Percentiles rank a stretch among this genome's conserved stretches.
Conservation (phyloP, 2,888 invertebrate genomes). For the Trissolcus japonicus region DNA sequence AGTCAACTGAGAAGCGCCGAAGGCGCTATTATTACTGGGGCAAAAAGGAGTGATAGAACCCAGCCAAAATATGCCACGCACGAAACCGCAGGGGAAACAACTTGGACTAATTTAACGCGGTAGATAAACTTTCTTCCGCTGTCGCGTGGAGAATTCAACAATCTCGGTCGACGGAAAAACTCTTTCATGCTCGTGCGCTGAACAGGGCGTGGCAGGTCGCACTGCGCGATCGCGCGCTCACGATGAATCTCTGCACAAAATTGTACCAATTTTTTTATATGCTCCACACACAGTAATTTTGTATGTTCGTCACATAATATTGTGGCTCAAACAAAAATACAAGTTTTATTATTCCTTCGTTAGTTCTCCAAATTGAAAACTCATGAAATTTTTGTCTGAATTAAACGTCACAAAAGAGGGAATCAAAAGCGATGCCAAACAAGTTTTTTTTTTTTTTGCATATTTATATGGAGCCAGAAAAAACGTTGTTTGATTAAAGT, state of each 20-base stretch:
- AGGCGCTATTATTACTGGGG: conserved; percentile 34
- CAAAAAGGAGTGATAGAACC: conserved; percentile 36
- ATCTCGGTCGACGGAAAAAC: conserved; percentile 44
- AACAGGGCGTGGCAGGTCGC: conserved; percentile 55
- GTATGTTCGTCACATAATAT: conserved; percentile 19
- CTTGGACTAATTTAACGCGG: conserved; percentile 50
- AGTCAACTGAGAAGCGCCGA: conserved; percentile 28
- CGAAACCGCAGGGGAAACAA: conserved; percentile 45
- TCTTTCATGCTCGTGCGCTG: conserved; percentile 49
- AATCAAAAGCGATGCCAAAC: too few species aligned
- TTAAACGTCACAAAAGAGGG: too few species aligned
- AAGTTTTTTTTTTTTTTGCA: too few species aligned
- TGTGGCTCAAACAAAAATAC: background rate
- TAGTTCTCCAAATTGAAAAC: background rate
- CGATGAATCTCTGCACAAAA: conserved; percentile 15
- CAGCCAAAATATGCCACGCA: conserved; percentile 46
- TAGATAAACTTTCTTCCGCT: conserved; percentile 53
- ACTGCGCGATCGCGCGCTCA: conserved; percentile 32
- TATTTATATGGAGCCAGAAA: too few species aligned
- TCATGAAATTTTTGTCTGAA: too few species aligned
- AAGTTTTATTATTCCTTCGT: background rate
- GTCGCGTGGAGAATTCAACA: conserved; percentile 52
- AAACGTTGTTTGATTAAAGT: too few species aligned
- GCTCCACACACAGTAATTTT: conserved; percentile 17
- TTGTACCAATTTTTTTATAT: conserved; percentile 28